phyloP scores from a whole-genome alignment of 2,888 invertebrate genomes.

The Priapulus caudatus region DNA sequence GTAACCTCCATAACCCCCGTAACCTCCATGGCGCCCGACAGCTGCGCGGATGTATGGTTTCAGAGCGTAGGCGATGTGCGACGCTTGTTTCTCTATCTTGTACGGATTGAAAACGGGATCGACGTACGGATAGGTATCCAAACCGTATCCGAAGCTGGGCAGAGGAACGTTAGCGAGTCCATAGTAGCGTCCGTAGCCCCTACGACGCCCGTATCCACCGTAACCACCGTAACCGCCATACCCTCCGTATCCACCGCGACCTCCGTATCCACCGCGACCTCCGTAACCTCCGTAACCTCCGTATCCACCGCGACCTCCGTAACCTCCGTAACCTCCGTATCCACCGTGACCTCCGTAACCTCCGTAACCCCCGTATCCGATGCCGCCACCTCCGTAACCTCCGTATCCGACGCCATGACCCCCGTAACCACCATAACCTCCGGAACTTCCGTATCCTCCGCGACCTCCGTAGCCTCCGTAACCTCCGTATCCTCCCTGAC shows the following conservation, averaged over 20 bases:
- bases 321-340: not conserved
- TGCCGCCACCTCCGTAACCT: not conserved
- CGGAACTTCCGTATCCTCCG: too few species aligned
- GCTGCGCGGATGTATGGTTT: too few species aligned
- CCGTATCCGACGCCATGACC: too few species aligned
- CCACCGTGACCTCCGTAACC: not conserved
- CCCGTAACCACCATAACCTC: not conserved
- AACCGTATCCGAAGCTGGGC: too few species aligned
- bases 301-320: not conserved
- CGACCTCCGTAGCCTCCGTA: not conserved
- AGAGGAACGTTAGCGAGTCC: too few species aligned
- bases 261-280: not conserved
- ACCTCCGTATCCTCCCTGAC: not conserved
- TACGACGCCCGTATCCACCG: slow-evolving; percentile 1
- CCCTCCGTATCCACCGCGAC: not conserved
- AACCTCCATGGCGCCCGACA: not conserved
- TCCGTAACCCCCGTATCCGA: slow-evolving; percentile 1
- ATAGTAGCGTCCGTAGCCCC: not conserved
- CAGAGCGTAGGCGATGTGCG: too few species aligned
- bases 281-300: not conserved
- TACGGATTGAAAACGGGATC: too few species aligned
- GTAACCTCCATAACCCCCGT: not conserved
- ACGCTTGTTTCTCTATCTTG: too few species aligned
- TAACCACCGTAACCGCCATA: slow-evolving; percentile 3
- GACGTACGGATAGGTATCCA: too few species aligned